phyloP scores from a whole-genome alignment of 2,797 vertebrate genomes.

The Rachycentron canadum region DNA sequence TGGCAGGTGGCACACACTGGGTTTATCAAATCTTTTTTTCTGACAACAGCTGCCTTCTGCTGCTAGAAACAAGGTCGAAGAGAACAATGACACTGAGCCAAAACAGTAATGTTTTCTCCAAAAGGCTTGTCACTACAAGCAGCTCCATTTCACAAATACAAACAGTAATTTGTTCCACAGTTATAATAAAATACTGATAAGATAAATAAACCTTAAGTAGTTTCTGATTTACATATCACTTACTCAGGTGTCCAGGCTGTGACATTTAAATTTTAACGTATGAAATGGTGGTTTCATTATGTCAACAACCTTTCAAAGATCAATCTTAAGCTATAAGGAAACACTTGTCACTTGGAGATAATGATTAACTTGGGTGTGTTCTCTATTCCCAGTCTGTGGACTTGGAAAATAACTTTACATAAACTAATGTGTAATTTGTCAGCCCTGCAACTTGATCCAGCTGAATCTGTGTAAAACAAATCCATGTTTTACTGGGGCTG shows the following conservation, averaged over 20 bases:
- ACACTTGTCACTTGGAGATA: conserved; percentile 51
- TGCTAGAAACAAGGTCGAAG: too few species aligned
- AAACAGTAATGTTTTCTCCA: not conserved
- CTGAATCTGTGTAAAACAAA: conserved; percentile 23
- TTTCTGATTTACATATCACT: not conserved
- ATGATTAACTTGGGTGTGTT: conserved; percentile 74
- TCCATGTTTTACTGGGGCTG: conserved; percentile 25
- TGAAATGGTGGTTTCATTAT: not conserved
- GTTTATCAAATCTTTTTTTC: not conserved
- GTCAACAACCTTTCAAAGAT: conserved; percentile 21
- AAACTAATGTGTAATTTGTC: not conserved
- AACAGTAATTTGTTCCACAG: not conserved
- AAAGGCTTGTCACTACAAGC: not conserved
- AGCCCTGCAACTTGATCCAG: conserved; percentile 3
- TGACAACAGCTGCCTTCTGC: not conserved
- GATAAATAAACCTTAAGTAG: not conserved
- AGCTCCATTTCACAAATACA: not conserved
- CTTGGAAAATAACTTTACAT: conserved; percentile 38
- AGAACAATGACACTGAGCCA: too few species aligned
- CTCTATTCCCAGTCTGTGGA: conserved; percentile 1
- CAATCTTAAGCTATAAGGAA: conserved; percentile 46
- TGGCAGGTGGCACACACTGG: not conserved
- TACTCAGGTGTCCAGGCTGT: not conserved
- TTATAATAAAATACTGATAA: not conserved
- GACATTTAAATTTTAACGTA: not conserved